phyloP scores from a whole-genome alignment of 2,113 vertebrate species.

The Scomber colias region DNA sequence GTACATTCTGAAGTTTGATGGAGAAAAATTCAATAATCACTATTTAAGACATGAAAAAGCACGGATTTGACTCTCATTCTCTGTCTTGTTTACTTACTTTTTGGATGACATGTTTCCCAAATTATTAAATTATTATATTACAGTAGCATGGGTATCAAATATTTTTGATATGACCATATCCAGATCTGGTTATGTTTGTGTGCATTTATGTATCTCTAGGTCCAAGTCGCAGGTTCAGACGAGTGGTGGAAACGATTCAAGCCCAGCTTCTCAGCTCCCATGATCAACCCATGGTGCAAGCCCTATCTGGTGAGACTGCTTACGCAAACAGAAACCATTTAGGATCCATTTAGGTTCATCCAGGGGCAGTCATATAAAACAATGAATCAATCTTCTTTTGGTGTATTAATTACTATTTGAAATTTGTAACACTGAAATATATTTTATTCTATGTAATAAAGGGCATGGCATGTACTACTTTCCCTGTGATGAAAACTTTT shows the following conservation, averaged over 20 bases:
- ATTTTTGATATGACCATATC: background rate
- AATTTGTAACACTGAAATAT: too few relatives aligned
- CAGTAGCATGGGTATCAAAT: background rate
- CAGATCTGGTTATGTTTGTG: background rate
- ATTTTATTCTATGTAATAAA: too few relatives aligned
- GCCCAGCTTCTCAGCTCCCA: slow-evolving; percentile 94
- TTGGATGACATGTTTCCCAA: too few relatives aligned
- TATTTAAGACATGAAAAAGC: too few relatives aligned
- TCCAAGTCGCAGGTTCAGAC: slow-evolving; percentile 94
- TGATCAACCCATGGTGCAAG: slow-evolving; percentile 92
- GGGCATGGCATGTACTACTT: too few relatives aligned
- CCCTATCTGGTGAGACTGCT: slow-evolving; percentile 88
- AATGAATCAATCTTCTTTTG: too few relatives aligned
- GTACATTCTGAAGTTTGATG: too few relatives aligned
- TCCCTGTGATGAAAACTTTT: background rate
- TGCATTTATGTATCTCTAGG: slow-evolving; percentile 75
- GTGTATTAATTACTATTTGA: too few relatives aligned
- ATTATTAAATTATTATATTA: background rate
- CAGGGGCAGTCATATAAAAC: too few relatives aligned
- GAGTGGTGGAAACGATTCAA: slow-evolving; percentile 95
- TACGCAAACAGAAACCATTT: slow-evolving; percentile 8
- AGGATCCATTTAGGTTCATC: background rate
- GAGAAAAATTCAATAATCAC: too few relatives aligned
- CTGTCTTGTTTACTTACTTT: too few relatives aligned
- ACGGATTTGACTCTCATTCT: too few relatives aligned